Conservation (phyloP, 2,888 invertebrate species). For the Lasioglossum figueresi region DNA sequence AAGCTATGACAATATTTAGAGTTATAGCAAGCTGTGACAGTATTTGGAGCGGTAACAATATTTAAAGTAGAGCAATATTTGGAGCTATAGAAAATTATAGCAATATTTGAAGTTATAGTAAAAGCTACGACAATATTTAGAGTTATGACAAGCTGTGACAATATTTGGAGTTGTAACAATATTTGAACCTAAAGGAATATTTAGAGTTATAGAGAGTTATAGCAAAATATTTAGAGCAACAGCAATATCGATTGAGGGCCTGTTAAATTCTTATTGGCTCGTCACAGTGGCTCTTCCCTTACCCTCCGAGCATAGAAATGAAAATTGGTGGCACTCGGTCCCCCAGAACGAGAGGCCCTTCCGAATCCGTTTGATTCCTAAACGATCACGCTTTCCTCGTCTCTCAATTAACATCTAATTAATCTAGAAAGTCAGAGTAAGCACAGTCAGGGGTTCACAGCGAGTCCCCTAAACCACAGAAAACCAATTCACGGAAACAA, state of each 20-base stretch:
- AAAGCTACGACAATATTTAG: too few species aligned
- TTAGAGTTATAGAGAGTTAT: too few species aligned
- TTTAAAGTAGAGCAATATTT: too few species aligned
- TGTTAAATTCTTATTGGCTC: slow-evolving; percentile 15
- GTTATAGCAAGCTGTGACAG: too few species aligned
- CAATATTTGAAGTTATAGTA: too few species aligned
- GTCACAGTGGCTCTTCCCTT: background rate
- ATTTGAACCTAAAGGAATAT: too few species aligned
- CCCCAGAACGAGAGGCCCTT: slow-evolving; percentile 54
- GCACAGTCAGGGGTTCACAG: slow-evolving; percentile 57
- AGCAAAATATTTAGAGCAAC: too few species aligned
- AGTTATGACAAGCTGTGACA: too few species aligned
- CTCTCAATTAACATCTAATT: slow-evolving; percentile 20
- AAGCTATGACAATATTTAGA: too few species aligned
- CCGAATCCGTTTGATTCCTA: slow-evolving; percentile 22
- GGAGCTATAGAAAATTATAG: too few species aligned
- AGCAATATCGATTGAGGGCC: background rate
- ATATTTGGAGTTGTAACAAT: too few species aligned
- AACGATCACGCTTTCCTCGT: slow-evolving; percentile 29
- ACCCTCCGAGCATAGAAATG: background rate
- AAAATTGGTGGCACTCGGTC: background rate
- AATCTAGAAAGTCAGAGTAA: slow-evolving; percentile 58
- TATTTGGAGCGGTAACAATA: too few species aligned
- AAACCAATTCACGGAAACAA: background rate
- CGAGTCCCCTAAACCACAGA: background rate